Base-by-base conservation (phyloP, 2,113 vertebrate species). In the Smithornis capensis region DNA sequence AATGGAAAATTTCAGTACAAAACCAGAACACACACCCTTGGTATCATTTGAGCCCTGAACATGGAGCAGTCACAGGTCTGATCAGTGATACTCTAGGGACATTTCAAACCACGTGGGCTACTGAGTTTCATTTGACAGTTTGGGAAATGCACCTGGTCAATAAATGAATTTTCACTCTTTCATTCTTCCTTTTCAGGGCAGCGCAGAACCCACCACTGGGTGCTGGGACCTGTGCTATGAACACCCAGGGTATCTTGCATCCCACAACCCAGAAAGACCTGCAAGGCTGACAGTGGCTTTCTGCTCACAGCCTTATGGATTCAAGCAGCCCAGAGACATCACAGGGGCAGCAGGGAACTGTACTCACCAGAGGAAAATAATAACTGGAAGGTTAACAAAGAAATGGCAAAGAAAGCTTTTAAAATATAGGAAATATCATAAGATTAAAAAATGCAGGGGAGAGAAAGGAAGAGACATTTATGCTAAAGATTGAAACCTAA, bases 231-330 rank as follows among this genome's bases (percentile, higher is more conserved):
- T 19, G 19, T 10, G 47, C 4, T 59, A 38, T 5, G 16, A 44
- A 44, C 0, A 5, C 22, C 37, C n/a, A n/a, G n/a, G n/a, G 59
- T 0, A 0, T 12, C 15, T 33, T 29, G 60, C 14, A 62, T 4
- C 12, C 40, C 50, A 40, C 0, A 33, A 33, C 10, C 14, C 45
- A 64, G 45, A 19, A 12, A 15, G 42, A 73, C 14, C 19, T 38
- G 31, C 2, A 31, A 33, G 44, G 37, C 19, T 35, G 49, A 33
- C 35, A 29, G 16, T 19, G n/a, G 9, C 18, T 60, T 57, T 45
- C 45, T 83, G 52, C 81, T 50, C 40, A 31, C 33, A 74, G 44
- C 14, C 50, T 11, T 14, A 5, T 0, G 1, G 14, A 12, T 22
- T 38, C 45, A 37, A 47, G 50, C 19, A 91, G 71, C 19, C 40